phyloP scores from a whole-genome alignment of 2,113 vertebrate species.

The Nicator chloris region DNA sequence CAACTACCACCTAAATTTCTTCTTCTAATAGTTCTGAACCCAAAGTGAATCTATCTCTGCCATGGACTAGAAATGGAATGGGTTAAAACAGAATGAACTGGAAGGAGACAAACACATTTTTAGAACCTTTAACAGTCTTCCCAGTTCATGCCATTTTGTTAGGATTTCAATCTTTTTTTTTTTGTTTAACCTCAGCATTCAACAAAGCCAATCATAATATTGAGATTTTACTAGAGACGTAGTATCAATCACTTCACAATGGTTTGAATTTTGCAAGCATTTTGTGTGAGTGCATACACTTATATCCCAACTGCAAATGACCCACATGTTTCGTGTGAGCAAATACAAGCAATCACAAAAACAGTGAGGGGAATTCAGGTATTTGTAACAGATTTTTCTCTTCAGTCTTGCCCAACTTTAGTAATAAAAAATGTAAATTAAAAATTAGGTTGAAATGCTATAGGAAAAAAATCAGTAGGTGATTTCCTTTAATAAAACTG shows the following conservation, averaged over 20 bases:
- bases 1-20: background rate
- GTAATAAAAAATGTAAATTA: background rate
- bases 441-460: background rate
- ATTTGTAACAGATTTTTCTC: background rate
- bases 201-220: background rate
- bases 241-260: background rate
- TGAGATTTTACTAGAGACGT: background rate
- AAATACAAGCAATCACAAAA: background rate
- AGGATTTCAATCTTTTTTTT: background rate
- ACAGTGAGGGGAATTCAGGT: background rate
- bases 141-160: background rate
- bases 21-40: background rate
- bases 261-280: background rate
- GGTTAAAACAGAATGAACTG: background rate
- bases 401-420: background rate
- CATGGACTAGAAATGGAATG: background rate
- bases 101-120: background rate
- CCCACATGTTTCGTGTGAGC: accelerated
- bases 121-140: background rate
- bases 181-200: background rate
- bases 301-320: background rate
- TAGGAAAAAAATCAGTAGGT: background rate
- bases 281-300: background rate
- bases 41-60: background rate
- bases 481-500: background rate